Conservation (phyloP, 2,888 invertebrate genomes). For the Acrobasis repandana region DNA sequence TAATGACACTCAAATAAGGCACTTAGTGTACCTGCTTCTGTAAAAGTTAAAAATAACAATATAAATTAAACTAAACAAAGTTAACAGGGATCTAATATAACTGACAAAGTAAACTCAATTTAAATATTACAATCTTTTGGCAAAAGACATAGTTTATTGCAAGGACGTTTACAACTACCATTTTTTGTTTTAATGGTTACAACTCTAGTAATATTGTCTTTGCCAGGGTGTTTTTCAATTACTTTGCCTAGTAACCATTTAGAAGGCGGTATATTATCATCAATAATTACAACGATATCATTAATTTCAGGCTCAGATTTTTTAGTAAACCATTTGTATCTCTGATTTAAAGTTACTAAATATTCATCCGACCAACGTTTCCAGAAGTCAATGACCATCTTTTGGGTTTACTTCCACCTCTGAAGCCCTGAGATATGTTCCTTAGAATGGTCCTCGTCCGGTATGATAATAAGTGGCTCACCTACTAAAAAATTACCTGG, state of each 20-base stretch:
- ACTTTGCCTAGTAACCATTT: not conserved
- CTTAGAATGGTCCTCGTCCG: slow-evolving; percentile 24
- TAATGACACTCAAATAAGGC: not conserved
- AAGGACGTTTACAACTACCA: not conserved
- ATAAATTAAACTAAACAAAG: not conserved
- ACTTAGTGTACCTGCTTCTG: not conserved
- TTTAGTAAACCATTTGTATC: slow-evolving; percentile 25
- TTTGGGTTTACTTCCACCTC: slow-evolving; percentile 34
- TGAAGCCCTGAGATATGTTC: slow-evolving; percentile 7
- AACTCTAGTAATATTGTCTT: not conserved
- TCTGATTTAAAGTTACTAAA: slow-evolving; percentile 27
- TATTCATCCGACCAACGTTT: slow-evolving; percentile 36
- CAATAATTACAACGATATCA: slow-evolving; percentile 1
- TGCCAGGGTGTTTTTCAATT: not conserved
- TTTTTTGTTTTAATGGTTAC: not conserved
- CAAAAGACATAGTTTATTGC: not conserved
- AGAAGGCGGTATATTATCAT: not conserved
- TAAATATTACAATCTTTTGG: not conserved
- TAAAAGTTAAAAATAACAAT: not conserved
- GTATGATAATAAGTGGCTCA: slow-evolving; percentile 18
- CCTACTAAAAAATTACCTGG: slow-evolving; percentile 29
- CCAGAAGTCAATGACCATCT: slow-evolving; percentile 36
- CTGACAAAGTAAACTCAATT: not conserved
- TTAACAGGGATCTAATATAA: not conserved
- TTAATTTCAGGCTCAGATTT: not conserved